phyloP scores from a whole-genome alignment of 1,140 invertebrate species.

The Macrobrachium nipponense region DNA sequence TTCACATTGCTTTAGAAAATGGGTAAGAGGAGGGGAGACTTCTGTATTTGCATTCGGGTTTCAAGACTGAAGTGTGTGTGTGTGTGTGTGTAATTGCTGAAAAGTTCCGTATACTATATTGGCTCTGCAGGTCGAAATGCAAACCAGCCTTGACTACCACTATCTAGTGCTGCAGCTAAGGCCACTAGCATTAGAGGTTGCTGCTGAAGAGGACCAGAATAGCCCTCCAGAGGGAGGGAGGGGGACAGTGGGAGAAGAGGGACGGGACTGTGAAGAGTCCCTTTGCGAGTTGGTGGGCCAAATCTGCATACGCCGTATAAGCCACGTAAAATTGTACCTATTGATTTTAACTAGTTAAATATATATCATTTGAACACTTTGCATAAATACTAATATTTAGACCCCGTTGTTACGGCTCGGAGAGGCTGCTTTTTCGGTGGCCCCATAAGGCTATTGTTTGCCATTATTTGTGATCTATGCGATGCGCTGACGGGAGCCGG shows the following conservation, averaged over 20 bases:
- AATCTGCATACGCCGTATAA: slow-evolving; percentile 21
- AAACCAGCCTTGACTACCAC: background rate
- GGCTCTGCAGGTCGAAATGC: slow-evolving; percentile 1
- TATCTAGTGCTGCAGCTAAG: background rate
- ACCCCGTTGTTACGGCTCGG: background rate
- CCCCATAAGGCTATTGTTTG: background rate
- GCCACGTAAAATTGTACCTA: slow-evolving; percentile 14
- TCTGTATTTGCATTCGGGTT: background rate
- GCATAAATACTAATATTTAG: slow-evolving; percentile 16
- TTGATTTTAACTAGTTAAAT: slow-evolving; percentile 21
- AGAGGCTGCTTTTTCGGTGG: background rate
- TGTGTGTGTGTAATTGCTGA: slow-evolving; percentile 12
- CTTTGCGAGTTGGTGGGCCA: background rate
- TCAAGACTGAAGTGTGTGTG: background rate
- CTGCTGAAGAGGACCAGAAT: background rate
- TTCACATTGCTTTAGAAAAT: background rate
- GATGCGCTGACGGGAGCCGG: background rate
- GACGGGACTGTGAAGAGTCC: too few relatives aligned
- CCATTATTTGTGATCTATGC: slow-evolving; percentile 11
- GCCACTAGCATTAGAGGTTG: too few relatives aligned
- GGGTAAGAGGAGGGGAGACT: background rate
- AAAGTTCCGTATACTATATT: background rate
- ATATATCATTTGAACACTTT: slow-evolving; percentile 25
- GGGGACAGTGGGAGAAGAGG: too few relatives aligned
- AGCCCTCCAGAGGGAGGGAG: background rate